phyloP scores from a whole-genome alignment of 2,888 invertebrate species.

The Oligia fasciuncula region DNA sequence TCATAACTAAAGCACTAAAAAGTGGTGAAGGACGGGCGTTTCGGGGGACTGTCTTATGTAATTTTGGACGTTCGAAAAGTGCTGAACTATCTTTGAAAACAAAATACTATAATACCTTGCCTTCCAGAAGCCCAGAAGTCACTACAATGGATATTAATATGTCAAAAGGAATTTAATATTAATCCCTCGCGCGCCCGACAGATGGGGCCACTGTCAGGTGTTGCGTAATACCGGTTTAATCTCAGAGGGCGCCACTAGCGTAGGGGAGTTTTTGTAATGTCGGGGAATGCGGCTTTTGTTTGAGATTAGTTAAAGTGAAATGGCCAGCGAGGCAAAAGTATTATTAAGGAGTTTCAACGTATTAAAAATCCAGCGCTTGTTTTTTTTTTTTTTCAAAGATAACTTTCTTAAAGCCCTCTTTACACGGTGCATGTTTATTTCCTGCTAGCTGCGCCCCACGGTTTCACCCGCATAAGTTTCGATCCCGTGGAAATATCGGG shows the following conservation, averaged over 20 bases:
- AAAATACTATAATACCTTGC: not conserved
- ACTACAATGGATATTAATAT: slow-evolving; percentile 50
- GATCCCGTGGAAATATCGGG: no score
- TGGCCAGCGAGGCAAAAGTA: slow-evolving; percentile 31
- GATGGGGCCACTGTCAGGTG: slow-evolving; percentile 66
- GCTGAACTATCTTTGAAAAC: not conserved
- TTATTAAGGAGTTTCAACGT: slow-evolving; percentile 8
- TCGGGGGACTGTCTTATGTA: not conserved
- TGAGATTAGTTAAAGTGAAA: slow-evolving; percentile 48
- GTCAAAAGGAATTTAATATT: slow-evolving; percentile 62
- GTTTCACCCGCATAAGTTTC: no score
- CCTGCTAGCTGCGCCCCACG: no score
- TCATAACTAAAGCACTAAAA: no score
- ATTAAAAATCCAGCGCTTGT: not conserved
- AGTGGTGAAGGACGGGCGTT: no score
- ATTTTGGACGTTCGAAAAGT: not conserved
- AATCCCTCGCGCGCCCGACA: slow-evolving; percentile 60
- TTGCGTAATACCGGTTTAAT: slow-evolving; percentile 58
- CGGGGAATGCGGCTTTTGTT: slow-evolving; percentile 41
- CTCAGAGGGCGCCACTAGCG: slow-evolving; percentile 52
- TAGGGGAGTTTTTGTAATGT: slow-evolving; percentile 32
- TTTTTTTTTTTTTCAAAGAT: not conserved
- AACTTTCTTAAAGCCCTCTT: not conserved
- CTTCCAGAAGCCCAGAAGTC: slow-evolving; percentile 2
- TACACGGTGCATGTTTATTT: no score